Base-by-base conservation (phyloP, 1,140 invertebrate species). In the Orussus abietinus region DNA sequence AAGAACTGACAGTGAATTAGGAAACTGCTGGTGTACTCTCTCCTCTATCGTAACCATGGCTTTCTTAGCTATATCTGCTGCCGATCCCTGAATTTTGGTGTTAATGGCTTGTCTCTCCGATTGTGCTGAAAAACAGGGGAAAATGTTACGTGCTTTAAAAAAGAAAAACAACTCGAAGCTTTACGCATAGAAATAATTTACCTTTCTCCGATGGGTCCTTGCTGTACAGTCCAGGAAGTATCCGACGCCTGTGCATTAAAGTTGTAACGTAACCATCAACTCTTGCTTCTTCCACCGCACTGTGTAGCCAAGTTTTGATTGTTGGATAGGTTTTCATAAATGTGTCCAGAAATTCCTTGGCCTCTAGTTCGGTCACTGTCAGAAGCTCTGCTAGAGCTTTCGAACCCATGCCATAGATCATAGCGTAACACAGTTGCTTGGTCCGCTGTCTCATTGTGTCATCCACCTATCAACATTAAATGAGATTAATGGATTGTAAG, bases 61-160 rank as follows among this genome's bases (percentile, higher is more conserved):
- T 19, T 75, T 81, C 66, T 98, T 98, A 0, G 90, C 86, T 19
- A 99, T 81, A 71, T 98, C 96, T 4, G 94, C 89, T 0, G 94
- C 96, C 1, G 92, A 95, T 0, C 95, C 96, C 75, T 98, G 96
- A 30, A 98, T 86, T 17, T 82, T 89, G 4, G 92, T 90, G 66
- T 99, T 98, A 0, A 98, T 79, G 11, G 93, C 92, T 77, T 98
- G 94, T 30, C 96, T 75, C 72, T 96, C 92, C n/a, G 90, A 88
- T 77, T 93, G 81, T 51, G 71, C 87, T 90, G 53, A 15, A 57
- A 55, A 37, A 47, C n/a, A n/a, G n/a, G n/a, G n/a, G n/a, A n/a
- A n/a, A n/a, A n/a, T n/a, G n/a, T n/a, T n/a, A n/a, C n/a, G n/a
- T n/a, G n/a, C n/a, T n/a, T n/a, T n/a, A n/a, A n/a, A n/a, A n/a